Base-by-base conservation (phyloP, 2,113 vertebrate genomes). In the Danio rerio region DNA sequence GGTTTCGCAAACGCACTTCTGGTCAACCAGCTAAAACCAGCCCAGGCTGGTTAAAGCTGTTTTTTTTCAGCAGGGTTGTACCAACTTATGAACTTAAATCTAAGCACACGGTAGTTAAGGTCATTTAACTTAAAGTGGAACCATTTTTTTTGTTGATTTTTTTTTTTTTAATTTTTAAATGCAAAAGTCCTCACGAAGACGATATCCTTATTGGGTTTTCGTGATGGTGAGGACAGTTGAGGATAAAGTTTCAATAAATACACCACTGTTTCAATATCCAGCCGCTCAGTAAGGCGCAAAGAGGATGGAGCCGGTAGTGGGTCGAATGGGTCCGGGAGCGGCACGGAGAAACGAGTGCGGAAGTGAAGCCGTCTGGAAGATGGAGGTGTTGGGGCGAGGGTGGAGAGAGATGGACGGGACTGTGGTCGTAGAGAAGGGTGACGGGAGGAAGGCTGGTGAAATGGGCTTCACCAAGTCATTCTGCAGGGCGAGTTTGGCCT, bases 401-500 rank as follows among this genome's bases (percentile, higher is more conserved):
- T 96, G 96, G n/a, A 98, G 94, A 4, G 97, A 94, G 88, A 99
- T 92, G 1, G 97, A 88, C 0, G 96, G 91, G 0, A 94, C 82
- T 16, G 94, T 92, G 0, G 95, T 93, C 0, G 91, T 90, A 49
- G 95, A 96, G 79, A 93, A 95, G 4, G 97, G 94, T 45, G 93
- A 90, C 3, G 97, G 92, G 80, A 98, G 93, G 89, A 98, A 97
- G 80, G 96, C 92, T 0, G 96, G 94, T 42, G 96, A 91, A 92
- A 97, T 87, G 0, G 97, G 95, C 91, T 97, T 98, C 81, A 95
- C 94, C 91, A 97, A 85, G 83, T 98, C 97, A 89, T 96, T 96
- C 91, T 95, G 94, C 91, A 95, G 93, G 85, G 95, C 95, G 6
- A 96, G 93, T 86, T 97, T 97, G 80, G 95, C 95, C 96, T 96